A percentile compares a stretch with the other conserved stretches of the same genome.
These are phyloP conservation scores for Semnornis frantzii DNA, from an alignment of 2,113 vertebrate species.

Conservation along the genomic window DNA sequence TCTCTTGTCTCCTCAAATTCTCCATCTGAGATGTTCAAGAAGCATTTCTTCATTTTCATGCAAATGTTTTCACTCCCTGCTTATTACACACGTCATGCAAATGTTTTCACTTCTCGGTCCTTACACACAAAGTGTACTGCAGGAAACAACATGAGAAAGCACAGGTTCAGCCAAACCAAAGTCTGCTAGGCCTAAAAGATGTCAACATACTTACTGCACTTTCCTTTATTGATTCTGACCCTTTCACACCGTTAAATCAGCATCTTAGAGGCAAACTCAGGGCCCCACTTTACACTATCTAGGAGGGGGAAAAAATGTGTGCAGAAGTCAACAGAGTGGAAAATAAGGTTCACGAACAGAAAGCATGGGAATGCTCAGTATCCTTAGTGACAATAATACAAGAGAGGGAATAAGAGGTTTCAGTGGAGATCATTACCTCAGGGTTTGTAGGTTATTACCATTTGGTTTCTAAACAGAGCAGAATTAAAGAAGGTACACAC, in stretches of 20 bases:
- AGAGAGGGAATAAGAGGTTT: not conserved
- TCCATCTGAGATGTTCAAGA: not conserved
- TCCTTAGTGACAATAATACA: constrained; percentile 6
- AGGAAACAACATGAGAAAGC: not conserved
- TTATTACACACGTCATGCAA: not conserved
- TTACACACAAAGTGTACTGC: not conserved
- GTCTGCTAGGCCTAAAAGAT: not conserved
- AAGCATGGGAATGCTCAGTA: constrained; percentile 46
- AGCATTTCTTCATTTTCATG: not conserved
- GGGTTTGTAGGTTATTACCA: not conserved
- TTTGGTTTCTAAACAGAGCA: constrained; percentile 19
- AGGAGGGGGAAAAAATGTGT: not conserved
- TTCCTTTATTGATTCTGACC: constrained; percentile 1
- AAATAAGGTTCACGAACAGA: constrained; percentile 45
- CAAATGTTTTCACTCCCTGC: not conserved
- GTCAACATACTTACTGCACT: not conserved
- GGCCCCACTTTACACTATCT: not conserved
- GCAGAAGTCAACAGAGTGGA: not conserved
- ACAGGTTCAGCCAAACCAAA: not conserved
- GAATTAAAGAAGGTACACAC: constrained; percentile 11
- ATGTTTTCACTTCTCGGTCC: not conserved
- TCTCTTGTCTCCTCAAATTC: not conserved
- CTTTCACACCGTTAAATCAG: not conserved
- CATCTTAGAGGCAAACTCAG: not conserved
- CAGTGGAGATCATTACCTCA: not conserved